Base-by-base conservation (phyloP, 2,888 invertebrate genomes). In the Homarus gammarus region DNA sequence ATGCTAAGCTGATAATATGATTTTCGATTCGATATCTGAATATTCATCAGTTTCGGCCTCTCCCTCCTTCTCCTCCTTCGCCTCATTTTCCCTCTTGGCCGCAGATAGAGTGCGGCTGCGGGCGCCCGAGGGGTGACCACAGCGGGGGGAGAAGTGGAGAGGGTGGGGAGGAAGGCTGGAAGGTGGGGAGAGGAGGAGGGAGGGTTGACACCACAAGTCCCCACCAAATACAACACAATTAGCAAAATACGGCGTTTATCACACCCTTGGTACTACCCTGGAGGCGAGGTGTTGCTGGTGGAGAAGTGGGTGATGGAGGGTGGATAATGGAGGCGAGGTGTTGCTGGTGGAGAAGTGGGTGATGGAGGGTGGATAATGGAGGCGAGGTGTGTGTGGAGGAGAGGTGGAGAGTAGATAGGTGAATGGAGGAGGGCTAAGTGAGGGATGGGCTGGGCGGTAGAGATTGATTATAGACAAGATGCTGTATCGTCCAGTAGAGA, bases 81-180 rank as follows among this genome's bases (percentile, higher is more conserved):
- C 56, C 38, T 73, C 72, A 36, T 56, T 70, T 49, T 83, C 70
- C 70, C 68, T 70, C 56, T 61, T 40, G 61, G n/a, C 61, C 73
- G 18, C 22, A 27, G 56, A 27, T 22, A 56, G 56, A 12, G 61
- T 22, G 38, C 49, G 36, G 38, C 84, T 84, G 56, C 78, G 61
- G 84, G 84, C 84, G 84, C 84, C 75, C 40, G 61, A 75, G 84
- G 44, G 84, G 31, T 56, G 33, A 61, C 84, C 84, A 75, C 84
- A 84, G 84, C 61, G 75, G 84, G 84, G 61, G 33, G 8, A 44
- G 31, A 49, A 27, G 27, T 0, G 27, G 51, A 18, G 77, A 51
- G 3, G 49, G 73, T 36, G 73, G 1, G n/a, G 3, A 1, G 33
- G 49, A 51, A 27, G 40, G 40, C n/a, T n/a, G 12, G 31, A 6